Evolutionary conservation across 2,113 vertebrate genomes (phyloP).

Genomic region (Tenrec ecaudatus): DNA sequence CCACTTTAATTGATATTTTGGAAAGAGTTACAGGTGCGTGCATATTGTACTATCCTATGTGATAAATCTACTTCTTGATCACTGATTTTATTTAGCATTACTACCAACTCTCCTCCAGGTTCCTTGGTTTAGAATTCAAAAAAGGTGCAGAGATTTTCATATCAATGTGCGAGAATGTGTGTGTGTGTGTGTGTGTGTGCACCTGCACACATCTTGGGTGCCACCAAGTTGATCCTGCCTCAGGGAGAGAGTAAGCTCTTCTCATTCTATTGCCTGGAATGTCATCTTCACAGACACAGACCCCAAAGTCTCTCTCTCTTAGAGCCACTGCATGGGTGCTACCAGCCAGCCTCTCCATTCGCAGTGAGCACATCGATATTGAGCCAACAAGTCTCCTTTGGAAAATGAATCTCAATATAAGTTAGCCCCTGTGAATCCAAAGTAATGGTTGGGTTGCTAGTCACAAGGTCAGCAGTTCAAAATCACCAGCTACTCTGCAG

Average conservation of each 20-base stretch:
- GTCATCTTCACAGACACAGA: neutral
- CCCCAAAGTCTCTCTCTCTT: neutral
- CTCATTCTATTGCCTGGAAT: neutral
- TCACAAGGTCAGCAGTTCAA: no score
- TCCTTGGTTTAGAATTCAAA: constrained; percentile 47
- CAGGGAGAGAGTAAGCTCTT: neutral
- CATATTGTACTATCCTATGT: neutral
- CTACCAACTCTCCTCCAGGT: neutral
- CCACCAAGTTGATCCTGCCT: neutral
- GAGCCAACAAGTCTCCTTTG: neutral
- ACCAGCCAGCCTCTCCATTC: neutral
- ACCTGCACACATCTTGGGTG: no score
- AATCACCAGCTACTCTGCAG: no score
- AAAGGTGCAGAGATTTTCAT: constrained; percentile 34
- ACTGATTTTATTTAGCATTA: neutral
- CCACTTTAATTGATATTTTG: constrained; percentile 7
- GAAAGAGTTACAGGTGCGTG: neutral
- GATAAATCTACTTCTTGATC: neutral
- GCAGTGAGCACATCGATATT: neutral
- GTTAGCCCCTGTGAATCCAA: neutral
- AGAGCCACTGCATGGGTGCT: neutral
- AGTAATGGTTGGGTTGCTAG: no score
- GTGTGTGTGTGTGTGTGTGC: neutral
- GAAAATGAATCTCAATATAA: constrained; percentile 20
- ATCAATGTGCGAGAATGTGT: neutral